Evolutionary conservation across 1,140 invertebrate species (phyloP).

Genomic region (Wiebesia pumilae): DNA sequence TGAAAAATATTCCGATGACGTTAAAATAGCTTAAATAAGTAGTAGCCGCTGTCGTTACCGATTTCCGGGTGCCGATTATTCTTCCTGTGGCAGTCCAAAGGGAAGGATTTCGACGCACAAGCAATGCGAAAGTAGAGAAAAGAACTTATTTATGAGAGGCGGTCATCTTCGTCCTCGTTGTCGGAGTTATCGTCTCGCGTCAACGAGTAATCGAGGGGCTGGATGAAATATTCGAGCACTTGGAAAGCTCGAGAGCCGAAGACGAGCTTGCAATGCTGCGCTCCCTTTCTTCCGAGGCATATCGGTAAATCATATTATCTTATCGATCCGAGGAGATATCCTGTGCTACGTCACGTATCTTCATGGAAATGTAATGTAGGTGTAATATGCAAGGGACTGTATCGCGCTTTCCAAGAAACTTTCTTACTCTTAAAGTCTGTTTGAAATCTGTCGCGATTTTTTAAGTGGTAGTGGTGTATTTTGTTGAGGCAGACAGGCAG

Average conservation of each 20-base stretch:
- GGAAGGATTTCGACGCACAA: neutral
- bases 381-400: neutral
- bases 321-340: neutral
- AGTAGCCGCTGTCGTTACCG: neutral
- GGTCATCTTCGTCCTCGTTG: neutral
- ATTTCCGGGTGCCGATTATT: conserved; percentile 45
- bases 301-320: neutral
- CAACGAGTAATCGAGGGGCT: neutral
- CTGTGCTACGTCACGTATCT: neutral
- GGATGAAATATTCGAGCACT: neutral
- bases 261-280: neutral
- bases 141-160: conserved; percentile 23
- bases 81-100: neutral
- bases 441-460: neutral
- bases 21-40: conserved; percentile 47
- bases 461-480: too few species aligned
- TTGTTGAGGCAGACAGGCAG: too few species aligned
- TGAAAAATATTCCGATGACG: conserved; percentile 10
- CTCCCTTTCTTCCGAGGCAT: neutral
- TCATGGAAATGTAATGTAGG: neutral
- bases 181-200: too few species aligned
- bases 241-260: neutral
- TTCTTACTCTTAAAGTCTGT: neutral
- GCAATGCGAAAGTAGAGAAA: neutral
- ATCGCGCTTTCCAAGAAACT: neutral